Evolutionary conservation across 2,888 invertebrate species (phyloP), one percentile per base, ranked within the genome.

Genomic region (Julus scanicus): DNA sequence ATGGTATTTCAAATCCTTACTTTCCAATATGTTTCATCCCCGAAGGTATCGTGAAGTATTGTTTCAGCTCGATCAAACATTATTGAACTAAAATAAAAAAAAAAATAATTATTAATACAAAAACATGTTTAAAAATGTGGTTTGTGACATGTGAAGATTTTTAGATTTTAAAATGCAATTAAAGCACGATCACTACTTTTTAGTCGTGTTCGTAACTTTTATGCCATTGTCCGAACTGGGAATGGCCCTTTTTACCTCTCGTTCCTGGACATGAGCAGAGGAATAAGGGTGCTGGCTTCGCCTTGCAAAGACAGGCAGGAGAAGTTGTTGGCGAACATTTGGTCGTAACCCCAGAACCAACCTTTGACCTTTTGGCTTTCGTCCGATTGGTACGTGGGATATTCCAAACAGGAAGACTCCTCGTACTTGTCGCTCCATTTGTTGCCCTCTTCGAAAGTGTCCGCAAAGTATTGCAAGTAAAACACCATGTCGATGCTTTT

Each of bases 31-130:
- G 94, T 92, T 88, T 93, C 93, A 84, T 95, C 95, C 0, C 98
- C 98, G 92, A 96, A 99, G n/a, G 93, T 93, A 91, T 97, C 95
- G 91, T 98, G 98, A 39, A 98, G 92, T 1, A 96, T 95, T 89
- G 97, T 95, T 93, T 98, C 98, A 17, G 96, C 97, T 91, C 96
- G 95, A 89, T 95, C 94, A 90, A 96, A 94, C 93, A 96, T 94
- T 5, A 40, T 84, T 37, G 84, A 39, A 44, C 44, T 40, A 37
- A 84, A 84, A 53, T 44, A 89, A 63, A 48, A 88, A 89, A 89
- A n/a, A n/a, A 63, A 6, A 63, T n/a, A n/a, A 53, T 53, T 57
- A 57, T 57, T 15, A 57, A 57, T 29, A 29, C 29, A 29, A 44
- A 8, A 8, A 44, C 44, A 44, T 8, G 44, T 44, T 44, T 8